Evolutionary conservation across 37 sponge, comb jelly and placozoan genomes (phyloP), one percentile per base, ranked within the genome.

Genomic region (Chondrosia reniformis): DNA sequence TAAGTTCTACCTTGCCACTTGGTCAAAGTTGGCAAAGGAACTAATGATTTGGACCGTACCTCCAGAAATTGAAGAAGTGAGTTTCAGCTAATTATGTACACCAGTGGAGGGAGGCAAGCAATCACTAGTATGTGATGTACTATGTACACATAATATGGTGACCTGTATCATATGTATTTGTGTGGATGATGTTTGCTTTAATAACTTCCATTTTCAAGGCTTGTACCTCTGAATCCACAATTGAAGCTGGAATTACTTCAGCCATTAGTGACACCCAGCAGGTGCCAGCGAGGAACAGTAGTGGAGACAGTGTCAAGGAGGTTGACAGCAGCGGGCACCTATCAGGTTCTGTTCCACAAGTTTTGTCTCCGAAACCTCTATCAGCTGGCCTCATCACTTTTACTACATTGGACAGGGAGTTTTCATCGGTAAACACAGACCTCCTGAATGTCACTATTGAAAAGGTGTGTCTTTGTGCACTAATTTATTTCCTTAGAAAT

Each of bases 391-490:
- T n/a, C n/a, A n/a, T n/a, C n/a, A n/a, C n/a, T n/a, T n/a, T n/a
- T n/a, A n/a, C n/a, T 30, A 80, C 81, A 9, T 72, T 80, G 38
- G 55, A 44, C 28, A 38, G 42, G 46, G 81, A 80, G 72, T 80
- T 80, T 43, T 27, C 81, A 2, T 33, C 42, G 36, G 46, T 80
- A 12, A 43, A 69, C 21, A 19, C 22, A 8, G 33, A 80, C 27
- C 67, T 80, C 1, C 71, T 27, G 2, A 67, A 33, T 33, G 15
- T 79, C 8, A 31, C 41, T 24, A 46, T 58, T 33, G 79, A 79
- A 79, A 67, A 58, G 64, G 55, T 55, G 40, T 45, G 59, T 38
- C 10, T 52, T 24, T 33, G 45, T 76, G n/a, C n/a, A n/a, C n/a
- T n/a, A n/a, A n/a, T n/a, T n/a, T 22, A 24, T 21, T 22, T 5